These are phyloP conservation scores for Napeogenes sylphis DNA, from an alignment of 2,888 invertebrate genomes.

Conservation along the genomic window DNA sequence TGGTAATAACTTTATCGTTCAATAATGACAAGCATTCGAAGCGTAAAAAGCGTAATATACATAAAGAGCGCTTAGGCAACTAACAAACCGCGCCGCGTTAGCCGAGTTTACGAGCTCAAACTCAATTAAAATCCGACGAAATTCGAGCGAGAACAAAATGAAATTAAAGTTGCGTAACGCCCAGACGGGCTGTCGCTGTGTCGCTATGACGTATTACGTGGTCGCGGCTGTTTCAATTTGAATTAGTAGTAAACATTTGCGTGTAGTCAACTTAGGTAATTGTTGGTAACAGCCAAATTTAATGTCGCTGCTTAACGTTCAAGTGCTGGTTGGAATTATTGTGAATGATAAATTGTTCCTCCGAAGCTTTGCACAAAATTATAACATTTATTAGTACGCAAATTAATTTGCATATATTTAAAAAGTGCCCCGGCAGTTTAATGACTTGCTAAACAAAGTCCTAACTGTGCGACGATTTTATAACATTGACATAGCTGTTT, in stretches of 20 bases:
- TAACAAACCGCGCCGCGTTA: slow-evolving; percentile 57
- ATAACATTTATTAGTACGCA: slow-evolving; percentile 2
- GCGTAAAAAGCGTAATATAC: slow-evolving; percentile 48
- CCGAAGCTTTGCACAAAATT: slow-evolving; percentile 6
- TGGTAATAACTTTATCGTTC: slow-evolving; percentile 63
- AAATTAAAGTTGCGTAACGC: slow-evolving; percentile 67
- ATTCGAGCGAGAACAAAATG: slow-evolving; percentile 55
- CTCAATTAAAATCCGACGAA: slow-evolving; percentile 69
- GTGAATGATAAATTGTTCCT: not conserved
- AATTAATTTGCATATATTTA: no score
- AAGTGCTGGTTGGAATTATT: slow-evolving; percentile 15
- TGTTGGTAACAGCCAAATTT: slow-evolving; percentile 26
- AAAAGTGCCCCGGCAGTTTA: no score
- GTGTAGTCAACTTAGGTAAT: slow-evolving; percentile 33
- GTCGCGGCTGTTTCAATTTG: slow-evolving; percentile 37
- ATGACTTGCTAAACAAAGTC: no score
- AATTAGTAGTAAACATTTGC: slow-evolving; percentile 34
- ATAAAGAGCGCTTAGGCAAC: slow-evolving; percentile 53
- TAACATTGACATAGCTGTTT: not conserved
- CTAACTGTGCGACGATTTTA: no score
- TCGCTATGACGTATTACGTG: slow-evolving; percentile 41
- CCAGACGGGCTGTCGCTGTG: slow-evolving; percentile 39
- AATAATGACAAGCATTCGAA: slow-evolving; percentile 48
- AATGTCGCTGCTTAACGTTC: slow-evolving; percentile 19
- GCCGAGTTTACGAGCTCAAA: slow-evolving; percentile 54